A percentile compares a stretch with the other conserved stretches of the same genome.
phyloP scores from a whole-genome alignment of 2,888 invertebrate genomes.

The Plagodis dolabraria region DNA sequence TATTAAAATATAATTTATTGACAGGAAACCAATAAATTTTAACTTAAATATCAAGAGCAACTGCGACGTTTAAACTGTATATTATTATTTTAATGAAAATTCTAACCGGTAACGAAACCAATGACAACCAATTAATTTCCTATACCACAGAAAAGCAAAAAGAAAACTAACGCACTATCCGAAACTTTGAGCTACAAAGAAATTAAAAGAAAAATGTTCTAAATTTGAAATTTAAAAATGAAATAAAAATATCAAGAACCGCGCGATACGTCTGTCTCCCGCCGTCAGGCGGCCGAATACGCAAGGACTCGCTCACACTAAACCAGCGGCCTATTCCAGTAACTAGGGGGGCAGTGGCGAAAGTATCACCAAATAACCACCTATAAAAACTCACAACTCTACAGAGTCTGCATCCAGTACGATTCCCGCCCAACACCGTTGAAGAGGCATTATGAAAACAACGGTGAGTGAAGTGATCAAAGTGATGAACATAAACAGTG shows the following conservation, averaged over 20 bases:
- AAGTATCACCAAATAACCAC: slow-evolving; percentile 81
- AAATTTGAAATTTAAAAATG: slow-evolving; percentile 1
- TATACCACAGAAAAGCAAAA: not conserved
- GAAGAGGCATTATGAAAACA: slow-evolving; percentile 80
- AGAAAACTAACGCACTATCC: slow-evolving; percentile 3
- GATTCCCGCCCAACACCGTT: slow-evolving; percentile 78
- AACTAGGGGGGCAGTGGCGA: slow-evolving; percentile 77
- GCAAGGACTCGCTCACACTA: slow-evolving; percentile 66
- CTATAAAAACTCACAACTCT: slow-evolving; percentile 80
- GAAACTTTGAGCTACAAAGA: not conserved
- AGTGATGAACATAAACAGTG: slow-evolving; percentile 46
- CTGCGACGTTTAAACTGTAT: not conserved
- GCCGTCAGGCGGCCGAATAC: slow-evolving; percentile 63
- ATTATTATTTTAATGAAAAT: too few relatives aligned
- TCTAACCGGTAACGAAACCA: too few relatives aligned
- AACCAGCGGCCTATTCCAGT: slow-evolving; percentile 59
- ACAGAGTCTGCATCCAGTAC: slow-evolving; percentile 75
- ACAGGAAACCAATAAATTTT: slow-evolving; percentile 1
- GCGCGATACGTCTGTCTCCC: slow-evolving; percentile 69
- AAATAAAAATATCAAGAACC: slow-evolving; percentile 31
- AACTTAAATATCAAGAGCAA: not conserved
- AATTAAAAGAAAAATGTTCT: slow-evolving; percentile 2
- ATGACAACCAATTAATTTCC: too few relatives aligned
- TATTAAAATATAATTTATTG: not conserved
- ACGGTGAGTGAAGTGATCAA: slow-evolving; percentile 69